A percentile compares a stretch with the other conserved stretches of the same genome.
Evolutionary conservation across 64 coral and sea anemone species (phyloP).

Genomic region (Stichodactyla helianthus): DNA sequence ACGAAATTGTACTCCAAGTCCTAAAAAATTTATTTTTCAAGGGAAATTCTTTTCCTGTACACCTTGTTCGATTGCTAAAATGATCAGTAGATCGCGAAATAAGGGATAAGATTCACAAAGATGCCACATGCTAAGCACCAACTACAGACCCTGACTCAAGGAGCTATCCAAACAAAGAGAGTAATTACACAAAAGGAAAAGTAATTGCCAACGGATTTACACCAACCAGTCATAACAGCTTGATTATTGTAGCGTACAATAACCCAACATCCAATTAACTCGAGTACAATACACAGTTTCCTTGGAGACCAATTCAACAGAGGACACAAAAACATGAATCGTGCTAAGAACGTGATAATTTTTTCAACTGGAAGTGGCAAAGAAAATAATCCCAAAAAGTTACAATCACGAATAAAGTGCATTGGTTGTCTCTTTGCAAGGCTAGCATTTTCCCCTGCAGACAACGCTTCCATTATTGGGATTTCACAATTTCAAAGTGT

Average conservation of each 20-base stretch:
- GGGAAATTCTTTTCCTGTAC: background rate
- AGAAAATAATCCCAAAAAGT: too few relatives aligned
- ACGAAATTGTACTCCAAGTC: background rate
- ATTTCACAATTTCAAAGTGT: too few relatives aligned
- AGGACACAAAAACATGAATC: background rate
- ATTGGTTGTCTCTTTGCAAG: too few relatives aligned
- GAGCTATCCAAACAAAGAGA: conserved; percentile 23
- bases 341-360: background rate
- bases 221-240: background rate
- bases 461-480: too few relatives aligned
- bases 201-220: conserved; percentile 32
- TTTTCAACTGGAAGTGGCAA: too few relatives aligned
- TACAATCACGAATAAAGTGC: too few relatives aligned
- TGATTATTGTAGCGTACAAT: conserved; percentile 3
- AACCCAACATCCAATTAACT: background rate
- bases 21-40: background rate
- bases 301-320: background rate
- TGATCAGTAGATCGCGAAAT: background rate
- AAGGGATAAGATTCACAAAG: background rate
- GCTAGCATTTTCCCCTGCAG: too few relatives aligned
- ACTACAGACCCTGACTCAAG: background rate
- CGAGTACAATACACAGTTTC: background rate
- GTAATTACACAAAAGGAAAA: conserved; percentile 26
- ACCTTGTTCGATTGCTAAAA: background rate
- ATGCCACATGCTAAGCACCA: background rate